These are phyloP conservation scores for Papilio polytes DNA, from an alignment of 1,140 invertebrate genomes.

Conservation along the genomic window DNA sequence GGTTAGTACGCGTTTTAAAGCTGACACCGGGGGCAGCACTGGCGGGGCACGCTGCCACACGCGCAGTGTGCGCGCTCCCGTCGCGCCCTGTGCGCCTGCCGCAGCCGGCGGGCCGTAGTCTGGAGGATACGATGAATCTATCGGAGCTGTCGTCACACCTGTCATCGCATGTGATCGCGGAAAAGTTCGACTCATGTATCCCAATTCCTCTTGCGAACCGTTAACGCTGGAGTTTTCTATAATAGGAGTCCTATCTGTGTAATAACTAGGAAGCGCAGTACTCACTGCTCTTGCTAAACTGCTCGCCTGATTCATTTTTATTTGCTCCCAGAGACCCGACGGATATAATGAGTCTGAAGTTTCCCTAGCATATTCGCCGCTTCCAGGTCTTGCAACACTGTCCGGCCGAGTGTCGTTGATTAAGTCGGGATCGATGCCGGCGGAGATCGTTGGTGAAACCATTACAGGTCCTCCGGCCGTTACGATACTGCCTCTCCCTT, in stretches of 20 bases:
- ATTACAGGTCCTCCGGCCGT: slow-evolving; percentile 85
- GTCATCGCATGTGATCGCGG: slow-evolving; percentile 76
- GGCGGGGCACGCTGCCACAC: slow-evolving; percentile 94
- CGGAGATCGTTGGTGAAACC: slow-evolving; percentile 88
- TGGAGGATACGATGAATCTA: slow-evolving; percentile 86
- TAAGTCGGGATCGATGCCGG: slow-evolving; percentile 91
- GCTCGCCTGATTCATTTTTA: slow-evolving; percentile 77
- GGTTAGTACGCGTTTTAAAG: slow-evolving; percentile 91
- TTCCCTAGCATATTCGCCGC: slow-evolving; percentile 89
- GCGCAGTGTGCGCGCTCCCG: slow-evolving; percentile 90
- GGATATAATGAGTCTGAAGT: slow-evolving; percentile 88
- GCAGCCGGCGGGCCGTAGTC: slow-evolving; percentile 89
- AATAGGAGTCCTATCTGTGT: slow-evolving; percentile 90
- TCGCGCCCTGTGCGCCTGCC: slow-evolving; percentile 84
- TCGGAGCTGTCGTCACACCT: slow-evolving; percentile 53
- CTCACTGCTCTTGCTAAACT: slow-evolving; percentile 84
- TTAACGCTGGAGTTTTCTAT: slow-evolving; percentile 87
- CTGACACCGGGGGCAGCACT: slow-evolving; percentile 91
- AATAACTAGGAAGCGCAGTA: slow-evolving; percentile 83
- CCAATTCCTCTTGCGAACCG: slow-evolving; percentile 83
- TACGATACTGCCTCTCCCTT: slow-evolving; percentile 86
- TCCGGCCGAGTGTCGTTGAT: slow-evolving; percentile 90
- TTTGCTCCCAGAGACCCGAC: slow-evolving; percentile 87
- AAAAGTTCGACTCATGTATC: slow-evolving; percentile 84
- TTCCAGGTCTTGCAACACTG: slow-evolving; percentile 83